These are phyloP conservation scores for Melikaiella ostensackeni DNA, from an alignment of 2,888 invertebrate species.

Conservation along the genomic window DNA sequence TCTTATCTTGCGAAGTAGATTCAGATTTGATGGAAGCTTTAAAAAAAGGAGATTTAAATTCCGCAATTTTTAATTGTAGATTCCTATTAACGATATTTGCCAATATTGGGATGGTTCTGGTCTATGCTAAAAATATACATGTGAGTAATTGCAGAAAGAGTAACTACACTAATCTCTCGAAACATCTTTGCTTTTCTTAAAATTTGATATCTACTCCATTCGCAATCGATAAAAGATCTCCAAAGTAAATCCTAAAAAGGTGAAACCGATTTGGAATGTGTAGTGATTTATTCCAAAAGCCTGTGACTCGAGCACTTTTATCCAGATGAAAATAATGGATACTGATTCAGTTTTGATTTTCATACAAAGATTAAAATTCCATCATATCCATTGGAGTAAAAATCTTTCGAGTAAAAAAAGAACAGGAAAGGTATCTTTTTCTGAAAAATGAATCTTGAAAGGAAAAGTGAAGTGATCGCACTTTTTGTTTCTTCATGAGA, in stretches of 20 bases:
- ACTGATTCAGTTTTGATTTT: not conserved
- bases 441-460: not conserved
- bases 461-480: constrained; percentile 20
- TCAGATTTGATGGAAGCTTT: too few species aligned
- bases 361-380: not conserved
- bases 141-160: too few species aligned
- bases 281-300: not conserved
- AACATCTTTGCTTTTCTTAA: too few species aligned
- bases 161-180: too few species aligned
- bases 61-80: too few species aligned
- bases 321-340: not conserved
- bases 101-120: too few species aligned
- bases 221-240: not conserved
- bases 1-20: not conserved
- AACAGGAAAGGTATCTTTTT: not conserved
- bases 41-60: too few species aligned
- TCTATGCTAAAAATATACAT: too few species aligned
- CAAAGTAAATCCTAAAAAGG: not conserved
- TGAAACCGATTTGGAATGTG: not conserved
- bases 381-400: not conserved
- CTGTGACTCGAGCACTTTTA: constrained; percentile 1
- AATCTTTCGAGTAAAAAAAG: not conserved
- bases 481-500: constrained; percentile 17
- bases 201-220: not conserved
- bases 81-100: too few species aligned